Conservation (phyloP, 2,888 invertebrate species). For the Euspilapteryx auroguttella region DNA sequence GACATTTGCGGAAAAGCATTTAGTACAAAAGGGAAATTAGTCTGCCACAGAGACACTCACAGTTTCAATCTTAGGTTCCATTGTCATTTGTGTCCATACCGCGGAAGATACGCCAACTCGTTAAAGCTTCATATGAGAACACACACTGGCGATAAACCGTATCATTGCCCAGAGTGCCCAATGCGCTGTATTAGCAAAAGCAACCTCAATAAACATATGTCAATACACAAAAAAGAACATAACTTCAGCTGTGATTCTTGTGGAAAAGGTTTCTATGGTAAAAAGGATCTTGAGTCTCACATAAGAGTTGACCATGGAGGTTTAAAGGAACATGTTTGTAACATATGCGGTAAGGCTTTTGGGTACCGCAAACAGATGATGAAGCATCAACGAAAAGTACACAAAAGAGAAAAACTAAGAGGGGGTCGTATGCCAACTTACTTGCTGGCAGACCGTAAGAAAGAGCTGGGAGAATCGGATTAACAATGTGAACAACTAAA, state of each 20-base stretch:
- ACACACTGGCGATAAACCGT: constrained; percentile 45
- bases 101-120: constrained; percentile 33
- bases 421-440: constrained; percentile 38
- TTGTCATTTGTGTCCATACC: constrained; percentile 39
- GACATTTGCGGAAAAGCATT: constrained; percentile 46
- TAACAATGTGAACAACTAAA: no score
- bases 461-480: constrained; percentile 14
- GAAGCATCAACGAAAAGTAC: constrained; percentile 43
- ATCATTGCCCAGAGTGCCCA: constrained; percentile 36
- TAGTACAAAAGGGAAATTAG: constrained; percentile 22
- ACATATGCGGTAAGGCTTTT: constrained; percentile 38
- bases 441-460: constrained; percentile 25
- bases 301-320: constrained; percentile 42
- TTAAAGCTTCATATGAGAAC: constrained; percentile 44
- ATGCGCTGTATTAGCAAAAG: constrained; percentile 37
- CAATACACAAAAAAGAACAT: constrained; percentile 26
- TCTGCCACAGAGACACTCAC: constrained; percentile 33
- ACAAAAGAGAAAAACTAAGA: constrained; percentile 35
- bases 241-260: constrained; percentile 38
- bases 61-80: no score
- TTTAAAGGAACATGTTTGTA: constrained; percentile 37
- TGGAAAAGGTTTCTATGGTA: constrained; percentile 31
- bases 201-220: constrained; percentile 37
- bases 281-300: constrained; percentile 29
- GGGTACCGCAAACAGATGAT: constrained; percentile 45